phyloP scores from a whole-genome alignment of 2,113 vertebrate species.

The Syngnathus floridae region DNA sequence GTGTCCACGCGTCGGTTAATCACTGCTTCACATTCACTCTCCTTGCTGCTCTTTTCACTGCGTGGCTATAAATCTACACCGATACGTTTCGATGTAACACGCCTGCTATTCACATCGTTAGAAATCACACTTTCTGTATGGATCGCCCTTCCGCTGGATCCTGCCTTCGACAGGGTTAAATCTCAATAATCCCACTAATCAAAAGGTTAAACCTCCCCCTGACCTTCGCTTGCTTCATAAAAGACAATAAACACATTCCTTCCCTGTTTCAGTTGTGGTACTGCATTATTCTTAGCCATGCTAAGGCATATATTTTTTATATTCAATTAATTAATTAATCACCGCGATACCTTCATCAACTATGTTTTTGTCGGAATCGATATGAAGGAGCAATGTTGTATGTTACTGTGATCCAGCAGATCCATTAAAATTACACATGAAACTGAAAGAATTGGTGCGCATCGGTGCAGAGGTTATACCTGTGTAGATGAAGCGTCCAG shows the following conservation, averaged over 20 bases:
- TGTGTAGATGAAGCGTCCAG: constrained; percentile 98
- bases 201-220: constrained; percentile 61
- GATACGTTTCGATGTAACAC: constrained; percentile 36
- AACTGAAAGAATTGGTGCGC: neutral
- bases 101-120: constrained; percentile 16
- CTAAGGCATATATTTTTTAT: constrained; percentile 46
- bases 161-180: constrained; percentile 55
- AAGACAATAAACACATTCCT: constrained; percentile 45
- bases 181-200: constrained; percentile 64
- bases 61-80: constrained; percentile 31
- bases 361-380: neutral
- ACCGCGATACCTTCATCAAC: constrained; percentile 23
- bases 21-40: constrained; percentile 59
- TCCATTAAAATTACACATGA: neutral
- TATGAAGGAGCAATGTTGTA: neutral
- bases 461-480: constrained; percentile 65
- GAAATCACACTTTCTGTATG: constrained; percentile 21
- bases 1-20: constrained; percentile 61
- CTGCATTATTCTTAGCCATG: constrained; percentile 41
- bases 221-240: constrained; percentile 66
- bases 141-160: constrained; percentile 28
- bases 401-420: neutral
- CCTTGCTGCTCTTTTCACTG: constrained; percentile 37
- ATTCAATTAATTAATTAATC: constrained; percentile 4
- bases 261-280: constrained; percentile 22